phyloP scores from a whole-genome alignment of 2,113 vertebrate species.

The Bubo bubo region DNA sequence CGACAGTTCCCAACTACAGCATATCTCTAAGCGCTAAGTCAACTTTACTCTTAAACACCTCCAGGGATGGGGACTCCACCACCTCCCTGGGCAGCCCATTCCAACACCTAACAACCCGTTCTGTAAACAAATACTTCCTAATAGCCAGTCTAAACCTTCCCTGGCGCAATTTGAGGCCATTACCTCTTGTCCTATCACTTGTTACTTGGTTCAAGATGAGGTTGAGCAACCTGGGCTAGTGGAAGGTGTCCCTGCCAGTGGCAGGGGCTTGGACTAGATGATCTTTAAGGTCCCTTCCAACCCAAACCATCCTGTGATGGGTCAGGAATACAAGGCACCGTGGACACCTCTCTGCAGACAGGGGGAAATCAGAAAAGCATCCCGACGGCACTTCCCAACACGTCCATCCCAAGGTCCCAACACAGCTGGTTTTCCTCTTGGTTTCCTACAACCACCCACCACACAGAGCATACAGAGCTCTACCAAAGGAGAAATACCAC shows the following conservation, averaged over 20 bases:
- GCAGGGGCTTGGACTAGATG: too few relatives aligned
- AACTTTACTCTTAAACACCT: too few relatives aligned
- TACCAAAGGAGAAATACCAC: background rate
- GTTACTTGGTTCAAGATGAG: background rate
- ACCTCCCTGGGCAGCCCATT: too few relatives aligned
- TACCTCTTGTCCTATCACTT: too few relatives aligned
- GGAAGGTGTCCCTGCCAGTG: too few relatives aligned
- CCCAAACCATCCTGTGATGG: background rate
- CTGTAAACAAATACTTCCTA: too few relatives aligned
- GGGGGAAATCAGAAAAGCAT: background rate
- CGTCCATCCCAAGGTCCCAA: background rate
- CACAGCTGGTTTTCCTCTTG: background rate
- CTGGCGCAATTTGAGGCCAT: too few relatives aligned
- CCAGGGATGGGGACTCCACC: too few relatives aligned
- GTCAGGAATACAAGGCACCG: background rate
- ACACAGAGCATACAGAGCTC: background rate
- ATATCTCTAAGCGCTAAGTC: too few relatives aligned
- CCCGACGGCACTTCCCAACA: background rate
- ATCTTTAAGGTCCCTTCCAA: background rate
- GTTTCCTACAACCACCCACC: background rate
- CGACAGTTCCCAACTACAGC: too few relatives aligned
- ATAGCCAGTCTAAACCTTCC: too few relatives aligned
- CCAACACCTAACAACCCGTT: too few relatives aligned
- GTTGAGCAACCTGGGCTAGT: background rate
- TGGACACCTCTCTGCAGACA: background rate